Evolutionary conservation across 2,797 vertebrate genomes (phyloP).

Genomic region (Pterois miles): DNA sequence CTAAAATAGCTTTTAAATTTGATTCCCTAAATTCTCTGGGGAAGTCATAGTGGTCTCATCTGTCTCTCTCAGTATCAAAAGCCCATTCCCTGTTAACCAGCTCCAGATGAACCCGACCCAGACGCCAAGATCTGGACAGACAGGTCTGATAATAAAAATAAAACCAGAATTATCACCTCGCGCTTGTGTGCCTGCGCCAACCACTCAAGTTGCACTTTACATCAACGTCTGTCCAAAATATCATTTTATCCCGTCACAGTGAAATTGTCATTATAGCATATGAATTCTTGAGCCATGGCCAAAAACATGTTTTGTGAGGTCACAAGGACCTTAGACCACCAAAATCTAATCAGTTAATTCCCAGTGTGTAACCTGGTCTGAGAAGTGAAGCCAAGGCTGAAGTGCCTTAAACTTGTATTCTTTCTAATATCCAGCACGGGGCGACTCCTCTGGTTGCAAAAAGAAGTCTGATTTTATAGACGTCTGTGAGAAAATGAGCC

Average conservation of each 20-base stretch:
- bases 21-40: constrained; percentile 70
- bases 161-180: background rate
- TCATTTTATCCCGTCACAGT: background rate
- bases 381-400: too few species aligned
- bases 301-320: too few species aligned
- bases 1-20: constrained; percentile 76
- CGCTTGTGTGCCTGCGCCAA: background rate
- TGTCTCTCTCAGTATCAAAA: constrained; percentile 55
- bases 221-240: too few species aligned
- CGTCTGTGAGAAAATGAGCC: fast-evolving
- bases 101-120: constrained; percentile 43
- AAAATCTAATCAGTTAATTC: background rate
- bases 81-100: constrained; percentile 35
- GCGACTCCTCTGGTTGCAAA: too few species aligned
- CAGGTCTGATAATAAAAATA: background rate
- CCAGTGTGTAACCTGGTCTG: background rate
- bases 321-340: background rate
- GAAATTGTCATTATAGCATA: too few species aligned
- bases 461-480: too few species aligned
- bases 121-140: constrained; percentile 20
- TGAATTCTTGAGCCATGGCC: background rate
- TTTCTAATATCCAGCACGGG: too few species aligned
- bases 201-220: too few species aligned
- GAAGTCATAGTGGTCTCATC: constrained; percentile 62
- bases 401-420: too few species aligned